Conservation (phyloP, 2,888 invertebrate species). For the Callyntrura sp. region DNA sequence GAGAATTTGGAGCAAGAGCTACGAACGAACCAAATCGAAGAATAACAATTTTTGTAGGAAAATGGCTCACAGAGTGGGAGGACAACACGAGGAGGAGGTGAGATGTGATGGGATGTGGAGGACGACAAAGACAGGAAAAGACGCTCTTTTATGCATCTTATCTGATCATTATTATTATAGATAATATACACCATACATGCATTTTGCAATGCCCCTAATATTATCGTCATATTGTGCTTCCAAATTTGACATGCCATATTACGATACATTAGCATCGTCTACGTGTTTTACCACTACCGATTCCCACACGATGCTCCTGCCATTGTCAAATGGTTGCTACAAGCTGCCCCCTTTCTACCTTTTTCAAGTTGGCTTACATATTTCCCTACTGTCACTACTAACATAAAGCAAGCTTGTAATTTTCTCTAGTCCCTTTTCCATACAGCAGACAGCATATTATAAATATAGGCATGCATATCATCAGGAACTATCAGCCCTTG, state of each 20-base stretch:
- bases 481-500: neutral
- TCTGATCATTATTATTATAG: neutral
- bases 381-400: neutral
- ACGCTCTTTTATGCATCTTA: neutral
- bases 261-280: constrained; percentile 5
- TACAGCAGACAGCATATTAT: neutral
- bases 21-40: constrained; percentile 21
- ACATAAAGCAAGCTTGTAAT: neutral
- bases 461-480: neutral
- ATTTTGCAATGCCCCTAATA: neutral
- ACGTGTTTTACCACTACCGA: constrained; percentile 16
- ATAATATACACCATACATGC: constrained; percentile 1
- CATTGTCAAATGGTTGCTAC: constrained; percentile 28
- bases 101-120: constrained; percentile 53
- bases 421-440: constrained; percentile 3
- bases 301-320: neutral
- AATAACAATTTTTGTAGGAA: neutral
- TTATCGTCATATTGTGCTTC: neutral
- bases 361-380: neutral
- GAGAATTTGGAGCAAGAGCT: constrained; percentile 35
- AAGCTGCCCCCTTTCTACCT: neutral
- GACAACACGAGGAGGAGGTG: constrained; percentile 57
- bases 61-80: constrained; percentile 61
- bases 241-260: constrained; percentile 4
- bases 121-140: constrained; percentile 47